These are phyloP conservation scores for Xanthia togata DNA, from an alignment of 2,888 invertebrate species.

Conservation along the genomic window DNA sequence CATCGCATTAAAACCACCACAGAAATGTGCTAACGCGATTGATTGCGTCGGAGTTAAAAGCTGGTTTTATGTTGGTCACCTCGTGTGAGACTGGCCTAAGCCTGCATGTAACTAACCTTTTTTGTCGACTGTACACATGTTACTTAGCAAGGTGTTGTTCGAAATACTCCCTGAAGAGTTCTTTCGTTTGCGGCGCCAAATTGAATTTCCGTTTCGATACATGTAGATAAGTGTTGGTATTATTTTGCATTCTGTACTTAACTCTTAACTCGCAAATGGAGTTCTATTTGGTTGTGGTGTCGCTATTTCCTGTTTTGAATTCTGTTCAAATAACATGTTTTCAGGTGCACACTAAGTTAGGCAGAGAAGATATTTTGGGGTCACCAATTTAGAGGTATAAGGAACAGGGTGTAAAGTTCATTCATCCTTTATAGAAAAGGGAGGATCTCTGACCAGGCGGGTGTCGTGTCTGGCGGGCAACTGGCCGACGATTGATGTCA, in stretches of 20 bases:
- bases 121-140: conserved; percentile 39
- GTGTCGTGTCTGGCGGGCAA: no score
- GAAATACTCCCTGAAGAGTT: conserved; percentile 65
- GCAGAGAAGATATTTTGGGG: background rate
- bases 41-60: no score
- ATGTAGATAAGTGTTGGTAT: conserved; percentile 69
- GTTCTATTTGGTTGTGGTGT: conserved; percentile 32
- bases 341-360: background rate
- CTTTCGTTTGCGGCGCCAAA: conserved; percentile 67
- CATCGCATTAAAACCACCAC: no score
- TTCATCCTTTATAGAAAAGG: no score
- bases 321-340: conserved; percentile 4
- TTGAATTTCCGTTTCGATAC: conserved; percentile 72
- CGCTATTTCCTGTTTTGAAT: conserved; percentile 19
- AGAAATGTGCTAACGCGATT: no score
- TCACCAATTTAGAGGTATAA: no score
- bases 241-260: conserved; percentile 58
- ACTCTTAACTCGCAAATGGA: conserved; percentile 50
- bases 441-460: no score
- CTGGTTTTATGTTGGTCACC: no score
- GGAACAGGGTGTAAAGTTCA: no score
- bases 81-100: no score
- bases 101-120: conserved; percentile 9
- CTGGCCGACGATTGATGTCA: no score
- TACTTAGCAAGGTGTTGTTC: conserved; percentile 56